Base-by-base conservation (phyloP, 2,888 invertebrate species). In the Synanthedon myopaeformis region DNA sequence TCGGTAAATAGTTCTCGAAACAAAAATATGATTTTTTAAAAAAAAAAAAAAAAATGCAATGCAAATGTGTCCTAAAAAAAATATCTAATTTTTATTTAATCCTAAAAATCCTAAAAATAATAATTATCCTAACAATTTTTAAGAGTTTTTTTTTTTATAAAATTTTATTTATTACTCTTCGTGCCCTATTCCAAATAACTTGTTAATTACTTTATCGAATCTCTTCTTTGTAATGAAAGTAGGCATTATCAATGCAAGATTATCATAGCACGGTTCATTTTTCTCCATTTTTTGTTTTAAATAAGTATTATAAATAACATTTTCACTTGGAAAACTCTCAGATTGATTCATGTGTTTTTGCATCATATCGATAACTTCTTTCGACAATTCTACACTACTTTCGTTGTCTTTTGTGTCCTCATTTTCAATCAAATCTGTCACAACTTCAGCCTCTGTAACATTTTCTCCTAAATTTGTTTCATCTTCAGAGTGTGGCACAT, bases 211-310 rank as follows among this genome's bases (percentile, higher is more conserved):
- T n/a, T 71, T 60, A 12, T 75, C 59, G 53, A 76, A 82, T 57
- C 66, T 67, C 2, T 59, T 69, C 0, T 76, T 61, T 1, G 80
- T 69, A 51, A 83, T 80, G 52, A 81, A 80, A 3, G 80, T 61
- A 0, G 82, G 80, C 67, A 78, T 67, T 62, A 73, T 61, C 0
- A 74, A 0, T 0, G 53, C 65, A 17, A 58, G 63, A 0, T 72
- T 69, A 28, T n/a, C n/a, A 35, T 35, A 51, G 13, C 51, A 51
- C 12, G 28, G 35, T 51, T 28, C 51, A 1, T 3, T 49, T 14
- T 14, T 49, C 2, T 51, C 35, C 0, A 3, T 35, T 11, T 35
- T 35, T 51, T 28, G 11, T 1, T 5, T 23, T n/a, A 12, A 11
- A 11, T 19, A 4, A 4, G 2, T 51, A 41, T 51, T 12, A 28